Percentiles rank a stretch among this genome's conserved stretches.
These are phyloP conservation scores for Drosophila navojoa DNA, from an alignment of 1,140 invertebrate genomes.

Conservation along the genomic window DNA sequence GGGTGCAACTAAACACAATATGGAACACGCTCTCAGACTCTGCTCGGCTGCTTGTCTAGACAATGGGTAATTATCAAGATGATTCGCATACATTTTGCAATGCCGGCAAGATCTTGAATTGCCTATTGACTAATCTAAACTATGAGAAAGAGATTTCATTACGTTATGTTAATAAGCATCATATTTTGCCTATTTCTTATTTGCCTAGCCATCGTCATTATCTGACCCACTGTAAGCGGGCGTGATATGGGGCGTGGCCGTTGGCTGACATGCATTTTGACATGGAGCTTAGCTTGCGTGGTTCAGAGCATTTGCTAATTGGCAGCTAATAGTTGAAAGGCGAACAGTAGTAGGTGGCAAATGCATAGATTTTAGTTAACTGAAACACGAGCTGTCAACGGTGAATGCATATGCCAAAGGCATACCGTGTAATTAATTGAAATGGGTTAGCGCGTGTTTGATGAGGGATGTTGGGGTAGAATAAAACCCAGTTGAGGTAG, in stretches of 20 bases:
- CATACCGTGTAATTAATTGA: background rate
- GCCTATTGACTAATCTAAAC: background rate
- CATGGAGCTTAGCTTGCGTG: conserved; percentile 56
- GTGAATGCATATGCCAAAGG: conserved; percentile 16
- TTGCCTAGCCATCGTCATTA: background rate
- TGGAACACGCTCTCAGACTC: conserved; percentile 13
- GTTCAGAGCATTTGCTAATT: conserved; percentile 61
- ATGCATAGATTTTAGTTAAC: conserved; percentile 19
- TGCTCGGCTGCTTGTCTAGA: conserved; percentile 4
- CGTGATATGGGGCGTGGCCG: background rate
- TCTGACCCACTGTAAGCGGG: conserved; percentile 17
- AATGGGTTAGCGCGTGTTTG: no score
- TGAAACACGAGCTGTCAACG: conserved; percentile 51
- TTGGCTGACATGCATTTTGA: conserved; percentile 39
- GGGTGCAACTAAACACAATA: conserved; percentile 40
- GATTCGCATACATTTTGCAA: conserved; percentile 1
- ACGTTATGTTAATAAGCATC: no score
- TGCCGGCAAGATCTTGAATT: background rate
- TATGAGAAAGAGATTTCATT: background rate
- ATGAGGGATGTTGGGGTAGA: no score
- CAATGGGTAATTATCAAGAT: conserved; percentile 3
- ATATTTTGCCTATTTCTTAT: background rate
- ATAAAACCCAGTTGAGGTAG: no score
- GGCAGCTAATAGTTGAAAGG: conserved; percentile 44
- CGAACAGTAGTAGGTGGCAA: conserved; percentile 12